A percentile compares a stretch with the other conserved stretches of the same genome.
phyloP scores from a whole-genome alignment of 2,113 vertebrate genomes.

The Kobus ellipsiprymnus region DNA sequence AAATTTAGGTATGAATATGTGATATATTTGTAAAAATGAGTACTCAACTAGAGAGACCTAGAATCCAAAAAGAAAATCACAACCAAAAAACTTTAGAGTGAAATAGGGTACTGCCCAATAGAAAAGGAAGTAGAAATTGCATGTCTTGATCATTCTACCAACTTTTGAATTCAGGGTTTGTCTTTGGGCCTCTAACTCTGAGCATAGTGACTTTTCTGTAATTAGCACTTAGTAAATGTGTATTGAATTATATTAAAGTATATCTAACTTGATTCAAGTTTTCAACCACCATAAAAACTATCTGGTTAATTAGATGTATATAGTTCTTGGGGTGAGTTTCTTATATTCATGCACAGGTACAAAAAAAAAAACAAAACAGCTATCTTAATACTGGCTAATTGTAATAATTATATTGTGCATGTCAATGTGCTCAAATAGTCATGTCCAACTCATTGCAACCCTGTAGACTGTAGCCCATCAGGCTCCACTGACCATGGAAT shows the following conservation, averaged over 20 bases:
- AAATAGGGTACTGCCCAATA: not conserved
- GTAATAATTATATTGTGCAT: not conserved
- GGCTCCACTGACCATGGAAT: not conserved
- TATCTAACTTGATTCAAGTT: constrained; percentile 1
- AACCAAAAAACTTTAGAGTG: constrained; percentile 9
- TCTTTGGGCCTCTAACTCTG: not conserved
- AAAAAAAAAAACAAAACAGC: not conserved
- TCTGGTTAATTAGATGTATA: not conserved
- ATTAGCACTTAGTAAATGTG: not conserved
- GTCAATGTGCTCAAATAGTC: not conserved
- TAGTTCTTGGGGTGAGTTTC: not conserved
- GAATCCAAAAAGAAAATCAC: not conserved
- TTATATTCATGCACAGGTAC: not conserved
- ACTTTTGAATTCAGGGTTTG: not conserved
- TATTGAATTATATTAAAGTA: not conserved
- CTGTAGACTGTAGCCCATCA: not conserved
- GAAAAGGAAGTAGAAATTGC: not conserved
- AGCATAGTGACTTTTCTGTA: not conserved
- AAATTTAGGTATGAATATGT: not conserved
- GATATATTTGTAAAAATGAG: not conserved
- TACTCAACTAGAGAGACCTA: not conserved
- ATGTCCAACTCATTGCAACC: not conserved
- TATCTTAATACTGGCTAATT: not conserved
- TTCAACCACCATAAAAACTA: not conserved
- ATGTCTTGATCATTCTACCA: not conserved